Evolutionary conservation across 2,797 vertebrate species (phyloP).

Genomic region (Rhinogobio ventralis): DNA sequence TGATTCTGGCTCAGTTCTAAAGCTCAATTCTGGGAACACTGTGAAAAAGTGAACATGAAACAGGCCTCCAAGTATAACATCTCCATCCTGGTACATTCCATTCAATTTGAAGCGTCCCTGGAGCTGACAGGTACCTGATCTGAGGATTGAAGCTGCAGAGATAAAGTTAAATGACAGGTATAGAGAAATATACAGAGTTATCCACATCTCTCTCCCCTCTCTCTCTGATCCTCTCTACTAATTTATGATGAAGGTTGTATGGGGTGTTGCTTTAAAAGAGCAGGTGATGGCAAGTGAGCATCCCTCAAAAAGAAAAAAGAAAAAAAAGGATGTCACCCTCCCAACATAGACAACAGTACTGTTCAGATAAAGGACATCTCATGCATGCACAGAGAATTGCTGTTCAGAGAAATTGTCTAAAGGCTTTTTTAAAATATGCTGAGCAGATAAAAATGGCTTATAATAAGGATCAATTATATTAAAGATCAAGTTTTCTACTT

Average conservation of each 20-base stretch:
- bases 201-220: constrained; percentile 54
- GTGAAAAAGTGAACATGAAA: constrained; percentile 57
- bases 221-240: neutral
- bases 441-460: too few relatives aligned
- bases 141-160: constrained; percentile 1
- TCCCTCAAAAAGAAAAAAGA: neutral
- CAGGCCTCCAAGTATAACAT: constrained; percentile 68
- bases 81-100: too few relatives aligned
- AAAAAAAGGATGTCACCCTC: neutral
- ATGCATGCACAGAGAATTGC: neutral
- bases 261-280: constrained; percentile 44
- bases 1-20: constrained; percentile 1
- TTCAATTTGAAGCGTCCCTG: neutral
- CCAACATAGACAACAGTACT: neutral
- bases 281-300: neutral
- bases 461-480: too few relatives aligned
- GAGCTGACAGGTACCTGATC: constrained; percentile 44
- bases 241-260: neutral
- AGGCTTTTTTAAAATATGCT: too few relatives aligned
- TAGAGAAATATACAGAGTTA: constrained; percentile 10
- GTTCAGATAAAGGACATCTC: neutral
- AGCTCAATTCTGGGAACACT: constrained; percentile 36
- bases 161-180: constrained; percentile 43
- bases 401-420: neutral
- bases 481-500: neutral